Percentiles rank a stretch among this genome's conserved stretches.
phyloP scores from a whole-genome alignment of 2,888 invertebrate genomes.

The Chymomyza fuscimana region DNA sequence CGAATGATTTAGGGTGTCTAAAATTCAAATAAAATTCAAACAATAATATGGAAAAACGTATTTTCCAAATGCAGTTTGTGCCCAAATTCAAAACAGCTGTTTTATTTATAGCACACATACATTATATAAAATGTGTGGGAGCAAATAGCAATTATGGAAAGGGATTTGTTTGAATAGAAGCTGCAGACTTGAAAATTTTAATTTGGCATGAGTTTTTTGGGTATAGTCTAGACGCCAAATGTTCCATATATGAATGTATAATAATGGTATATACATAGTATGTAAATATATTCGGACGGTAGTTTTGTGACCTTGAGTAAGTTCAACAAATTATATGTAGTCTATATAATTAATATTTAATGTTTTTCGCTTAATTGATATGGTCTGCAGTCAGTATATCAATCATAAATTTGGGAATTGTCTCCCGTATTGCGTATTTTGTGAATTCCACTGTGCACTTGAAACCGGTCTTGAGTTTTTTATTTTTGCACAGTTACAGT shows the following conservation, averaged over 20 bases:
- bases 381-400: background rate
- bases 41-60: background rate
- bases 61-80: background rate
- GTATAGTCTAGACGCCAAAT: background rate
- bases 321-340: background rate
- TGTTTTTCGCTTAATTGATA: background rate
- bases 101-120: background rate
- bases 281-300: background rate
- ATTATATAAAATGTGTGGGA: background rate
- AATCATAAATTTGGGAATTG: background rate
- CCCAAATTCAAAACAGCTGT: background rate
- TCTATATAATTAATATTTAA: background rate
- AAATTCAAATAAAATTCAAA: background rate
- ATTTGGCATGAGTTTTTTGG: background rate
- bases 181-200: no score
- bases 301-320: background rate
- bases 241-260: no score
- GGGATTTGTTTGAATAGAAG: background rate
- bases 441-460: background rate
- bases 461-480: constrained; percentile 21
- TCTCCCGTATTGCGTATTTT: no score
- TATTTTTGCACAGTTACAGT: constrained; percentile 1
- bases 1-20: background rate
- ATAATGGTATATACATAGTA: no score
- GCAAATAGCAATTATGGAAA: background rate